Percentiles rank a stretch among this genome's conserved stretches.
These are phyloP conservation scores for Campylorhamphus procurvoides DNA, from an alignment of 2,113 vertebrate species.

Conservation along the genomic window DNA sequence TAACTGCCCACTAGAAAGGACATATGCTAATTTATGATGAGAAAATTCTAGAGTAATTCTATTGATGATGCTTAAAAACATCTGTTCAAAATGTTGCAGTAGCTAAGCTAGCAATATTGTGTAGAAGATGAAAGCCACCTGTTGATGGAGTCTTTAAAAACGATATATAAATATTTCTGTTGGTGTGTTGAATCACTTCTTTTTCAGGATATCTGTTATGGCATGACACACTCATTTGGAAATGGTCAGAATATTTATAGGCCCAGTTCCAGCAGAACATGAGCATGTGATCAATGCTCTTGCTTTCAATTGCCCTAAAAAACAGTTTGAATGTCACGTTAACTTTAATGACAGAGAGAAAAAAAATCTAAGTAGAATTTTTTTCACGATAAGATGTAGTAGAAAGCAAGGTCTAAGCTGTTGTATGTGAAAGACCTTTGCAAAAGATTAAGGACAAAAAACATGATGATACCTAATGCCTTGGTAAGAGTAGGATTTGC, in stretches of 20 bases:
- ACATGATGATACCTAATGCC: neutral
- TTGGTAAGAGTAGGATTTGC: neutral
- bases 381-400: neutral
- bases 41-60: constrained; percentile 1
- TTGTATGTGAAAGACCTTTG: neutral
- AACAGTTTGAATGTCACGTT: neutral
- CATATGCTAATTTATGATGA: constrained; percentile 58
- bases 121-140: constrained; percentile 16
- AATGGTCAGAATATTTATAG: neutral
- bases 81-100: neutral
- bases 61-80: neutral
- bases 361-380: neutral
- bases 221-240: neutral
- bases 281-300: neutral
- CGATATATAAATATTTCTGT: neutral
- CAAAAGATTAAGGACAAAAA: neutral
- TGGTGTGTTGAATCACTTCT: neutral
- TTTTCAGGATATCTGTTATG: neutral
- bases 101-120: neutral
- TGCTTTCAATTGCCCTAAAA: constrained; percentile 5
- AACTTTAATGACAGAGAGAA: neutral
- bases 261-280: neutral
- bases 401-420: neutral
- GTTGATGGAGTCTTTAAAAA: constrained; percentile 3
- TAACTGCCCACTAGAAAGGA: constrained; percentile 32